Evolutionary conservation across 2,797 vertebrate species (phyloP), one percentile per base, ranked within the genome.

Genomic region (Sebastes matsubarae): DNA sequence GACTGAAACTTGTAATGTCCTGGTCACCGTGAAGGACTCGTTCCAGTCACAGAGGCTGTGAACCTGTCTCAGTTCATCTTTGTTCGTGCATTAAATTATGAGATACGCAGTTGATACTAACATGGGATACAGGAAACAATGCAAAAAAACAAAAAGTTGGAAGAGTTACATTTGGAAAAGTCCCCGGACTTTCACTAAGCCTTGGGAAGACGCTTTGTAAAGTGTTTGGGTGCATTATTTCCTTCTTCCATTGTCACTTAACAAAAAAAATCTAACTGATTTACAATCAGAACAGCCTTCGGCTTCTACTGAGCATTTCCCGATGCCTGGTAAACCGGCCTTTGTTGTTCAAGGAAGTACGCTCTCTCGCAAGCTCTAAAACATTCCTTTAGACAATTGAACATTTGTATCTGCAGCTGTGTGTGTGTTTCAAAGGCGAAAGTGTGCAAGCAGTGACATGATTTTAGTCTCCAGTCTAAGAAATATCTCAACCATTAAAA

Each of bases 341-440:
- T 85, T 87, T 91, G 87, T 89, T 89, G 79, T 77, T 84, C 5
- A 74, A 86, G 86, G 89, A 92, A 84, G 76, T 72, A 12, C 24
- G 65, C 68, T 81, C 69, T 66, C 63, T 38, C 61, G 14, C 30
- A 60, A 77, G 68, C 61, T 75, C 58, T 12, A 80, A 83, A 76
- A 91, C 88, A 86, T 90, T 89, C 81, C 84, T 68, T 27, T 50
- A 75, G 68, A 87, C 87, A 91, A 81, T 83, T 22, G 25, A 75
- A 75, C 42, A 11, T 59, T 72, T 84, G 60, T 25, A 9, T 63
- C 50, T 84, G 84, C 85, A 81, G 74, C n/a, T 84, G 78, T 50
- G n/a, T 71, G 60, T 36, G 68, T 54, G 20, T 78, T 59, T 72
- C 10, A 70, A 38, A 79, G 69, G 77, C 80, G 66, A 73, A 85